These are phyloP conservation scores for Ciona savignyi DNA, from an alignment of 23 tunicate species.

Conservation along the genomic window DNA sequence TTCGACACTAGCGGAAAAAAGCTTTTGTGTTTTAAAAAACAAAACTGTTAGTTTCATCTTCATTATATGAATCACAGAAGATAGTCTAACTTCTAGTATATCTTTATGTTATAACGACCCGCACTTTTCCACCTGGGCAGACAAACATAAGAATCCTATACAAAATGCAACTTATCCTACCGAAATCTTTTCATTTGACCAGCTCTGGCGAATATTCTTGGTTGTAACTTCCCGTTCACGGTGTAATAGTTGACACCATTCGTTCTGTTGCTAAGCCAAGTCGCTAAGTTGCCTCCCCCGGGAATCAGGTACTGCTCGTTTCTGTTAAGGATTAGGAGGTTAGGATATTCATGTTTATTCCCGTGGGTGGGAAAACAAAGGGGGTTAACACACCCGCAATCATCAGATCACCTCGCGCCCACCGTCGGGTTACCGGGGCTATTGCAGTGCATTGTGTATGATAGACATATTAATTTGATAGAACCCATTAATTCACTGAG, in stretches of 20 bases:
- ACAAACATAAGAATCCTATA: neutral
- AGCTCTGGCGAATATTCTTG: neutral
- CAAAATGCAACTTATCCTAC: neutral
- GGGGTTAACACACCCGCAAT: neutral
- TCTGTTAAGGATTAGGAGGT: neutral
- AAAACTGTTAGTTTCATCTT: too few species aligned
- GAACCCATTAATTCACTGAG: too few species aligned
- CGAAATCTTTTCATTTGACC: constrained; percentile 26
- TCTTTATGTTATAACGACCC: too few species aligned
- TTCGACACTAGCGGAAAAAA: too few species aligned
- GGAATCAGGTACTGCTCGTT: neutral
- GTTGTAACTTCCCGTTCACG: constrained; percentile 11
- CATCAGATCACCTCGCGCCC: neutral
- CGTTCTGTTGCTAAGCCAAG: constrained; percentile 3
- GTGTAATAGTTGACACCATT: constrained; percentile 13
- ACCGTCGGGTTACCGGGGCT: neutral
- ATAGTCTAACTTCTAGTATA: too few species aligned
- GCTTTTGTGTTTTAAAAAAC: too few species aligned
- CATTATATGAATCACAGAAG: too few species aligned
- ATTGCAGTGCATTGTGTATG: too few species aligned
- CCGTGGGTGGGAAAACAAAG: neutral
- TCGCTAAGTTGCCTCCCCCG: neutral
- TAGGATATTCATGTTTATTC: neutral
- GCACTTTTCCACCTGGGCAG: too few species aligned
- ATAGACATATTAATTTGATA: too few species aligned